A percentile compares a stretch with the other conserved stretches of the same genome.
Conservation (phyloP, 2,888 invertebrate genomes). For the Mayetiola destructor region DNA sequence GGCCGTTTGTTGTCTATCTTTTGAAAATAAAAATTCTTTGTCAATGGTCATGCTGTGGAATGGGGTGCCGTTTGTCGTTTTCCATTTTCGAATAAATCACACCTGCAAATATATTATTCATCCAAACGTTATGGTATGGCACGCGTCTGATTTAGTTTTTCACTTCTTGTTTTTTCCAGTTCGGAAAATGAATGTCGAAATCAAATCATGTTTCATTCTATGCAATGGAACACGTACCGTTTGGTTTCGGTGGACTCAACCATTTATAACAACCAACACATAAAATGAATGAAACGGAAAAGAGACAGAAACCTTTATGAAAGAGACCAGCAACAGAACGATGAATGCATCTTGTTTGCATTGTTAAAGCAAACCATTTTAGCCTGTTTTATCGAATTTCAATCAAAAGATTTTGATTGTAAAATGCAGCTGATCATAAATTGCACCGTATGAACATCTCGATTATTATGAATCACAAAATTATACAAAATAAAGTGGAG, state of each 20-base stretch:
- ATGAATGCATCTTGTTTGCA: background rate
- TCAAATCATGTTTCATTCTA: background rate
- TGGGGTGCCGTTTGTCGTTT: constrained; percentile 14
- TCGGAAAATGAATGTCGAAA: background rate
- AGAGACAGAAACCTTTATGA: too few relatives aligned
- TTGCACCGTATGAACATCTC: background rate
- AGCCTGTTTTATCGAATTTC: constrained; percentile 1
- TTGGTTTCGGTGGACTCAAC: too few relatives aligned
- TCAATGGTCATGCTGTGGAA: constrained; percentile 12
- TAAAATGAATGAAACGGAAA: too few relatives aligned
- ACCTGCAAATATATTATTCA: constrained; percentile 15
- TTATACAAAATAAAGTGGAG: too few relatives aligned
- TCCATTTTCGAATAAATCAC: too few relatives aligned
- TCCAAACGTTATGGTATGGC: constrained; percentile 14
- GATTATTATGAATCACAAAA: too few relatives aligned
- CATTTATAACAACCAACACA: too few relatives aligned
- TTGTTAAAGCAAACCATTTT: background rate
- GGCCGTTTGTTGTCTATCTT: too few relatives aligned
- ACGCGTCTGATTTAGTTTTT: constrained; percentile 6
- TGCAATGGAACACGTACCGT: too few relatives aligned
- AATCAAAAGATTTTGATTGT: background rate
- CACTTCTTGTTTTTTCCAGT: background rate
- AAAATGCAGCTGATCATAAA: constrained; percentile 3
- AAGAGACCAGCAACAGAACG: background rate
- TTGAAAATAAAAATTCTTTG: background rate